Evolutionary conservation across 2,888 invertebrate genomes (phyloP), one percentile per base, ranked within the genome.

Genomic region (Caenorhabditis sp.): DNA sequence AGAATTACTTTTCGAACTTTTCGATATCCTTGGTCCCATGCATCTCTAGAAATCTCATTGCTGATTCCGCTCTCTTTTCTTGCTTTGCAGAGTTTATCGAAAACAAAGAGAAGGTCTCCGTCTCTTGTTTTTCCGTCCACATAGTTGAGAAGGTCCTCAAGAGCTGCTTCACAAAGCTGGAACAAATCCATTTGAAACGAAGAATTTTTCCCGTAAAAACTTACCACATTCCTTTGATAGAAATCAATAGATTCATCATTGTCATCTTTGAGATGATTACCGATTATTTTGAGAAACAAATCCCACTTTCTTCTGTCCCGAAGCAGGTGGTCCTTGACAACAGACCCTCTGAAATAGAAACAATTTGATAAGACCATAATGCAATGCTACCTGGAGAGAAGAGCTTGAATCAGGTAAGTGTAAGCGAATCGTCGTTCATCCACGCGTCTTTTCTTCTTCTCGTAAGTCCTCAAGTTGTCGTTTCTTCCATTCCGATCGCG

Each of bases 261-360:
- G 38, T 81, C 80, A 22, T 74, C 75, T 0, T 49, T 19, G 19
- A 54, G 47, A 22, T 81, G 70, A 0, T 26, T 19, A 7, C 1
- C 5, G 10, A 75, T 75, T 8, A 81, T 51, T 6, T 6, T 2
- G 12, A 80, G n/a, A 61, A 80, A 80, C 0, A n/a, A 1, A 1
- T 8, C 0, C 81, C 81, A 81, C 0, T 3, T 19, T 0, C 56
- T 7, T 12, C 5, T 0, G 12, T 38, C 2, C 0, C 70, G 2
- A 14, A 75, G 24, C 24, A 81, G 47, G 26, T 81, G 81, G 58
- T 81, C 75, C n/a, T 81, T 81, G 7, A 81, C 81, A 16, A 70
- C 41, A 14, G 69, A 12, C n/a, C 81, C 81, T 74, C 80, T 80
- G 61, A 31, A 79, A 79, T 19, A 5, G 2, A 47, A 47, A 47